A percentile compares a stretch with the other conserved stretches of the same genome.
phyloP scores from a whole-genome alignment of 2,888 invertebrate genomes.

The Andrena chrysosceles region DNA sequence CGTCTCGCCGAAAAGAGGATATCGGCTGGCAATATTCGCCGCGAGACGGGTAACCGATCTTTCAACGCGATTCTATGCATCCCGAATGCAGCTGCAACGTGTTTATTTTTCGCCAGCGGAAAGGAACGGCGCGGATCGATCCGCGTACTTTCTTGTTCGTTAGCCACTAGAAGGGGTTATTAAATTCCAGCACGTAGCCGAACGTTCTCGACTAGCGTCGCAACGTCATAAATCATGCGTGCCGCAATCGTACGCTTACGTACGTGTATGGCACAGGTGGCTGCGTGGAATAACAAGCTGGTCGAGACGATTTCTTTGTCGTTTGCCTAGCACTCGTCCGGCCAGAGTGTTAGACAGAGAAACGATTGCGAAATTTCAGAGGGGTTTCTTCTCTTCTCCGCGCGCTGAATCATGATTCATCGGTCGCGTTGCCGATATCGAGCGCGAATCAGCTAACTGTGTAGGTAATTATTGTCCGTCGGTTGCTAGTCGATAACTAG shows the following conservation, averaged over 20 bases:
- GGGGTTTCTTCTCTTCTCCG: neutral
- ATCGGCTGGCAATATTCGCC: conserved; percentile 8
- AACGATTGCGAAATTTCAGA: no score
- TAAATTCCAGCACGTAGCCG: conserved; percentile 66
- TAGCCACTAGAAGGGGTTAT: conserved; percentile 39
- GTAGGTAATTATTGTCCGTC: conserved; percentile 42
- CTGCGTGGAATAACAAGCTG: conserved; percentile 53
- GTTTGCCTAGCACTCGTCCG: neutral
- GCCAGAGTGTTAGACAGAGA: no score
- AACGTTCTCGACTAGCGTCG: conserved; percentile 44
- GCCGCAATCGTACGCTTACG: conserved; percentile 51
- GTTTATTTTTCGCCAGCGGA: neutral
- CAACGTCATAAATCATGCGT: conserved; percentile 56
- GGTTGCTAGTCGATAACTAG: conserved; percentile 46
- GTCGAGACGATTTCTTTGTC: conserved; percentile 26
- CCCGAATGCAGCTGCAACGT: neutral
- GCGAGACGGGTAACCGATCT: neutral
- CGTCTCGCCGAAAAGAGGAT: conserved; percentile 24
- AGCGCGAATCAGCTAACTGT: conserved; percentile 14
- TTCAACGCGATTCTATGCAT: neutral
- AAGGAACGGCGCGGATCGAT: conserved; percentile 6
- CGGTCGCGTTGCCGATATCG: conserved; percentile 9
- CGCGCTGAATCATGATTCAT: conserved; percentile 13
- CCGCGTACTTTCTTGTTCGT: conserved; percentile 1
- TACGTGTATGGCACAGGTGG: conserved; percentile 18